Base-by-base conservation (phyloP, 2,888 invertebrate species). In the Drosophila setosimentum region DNA sequence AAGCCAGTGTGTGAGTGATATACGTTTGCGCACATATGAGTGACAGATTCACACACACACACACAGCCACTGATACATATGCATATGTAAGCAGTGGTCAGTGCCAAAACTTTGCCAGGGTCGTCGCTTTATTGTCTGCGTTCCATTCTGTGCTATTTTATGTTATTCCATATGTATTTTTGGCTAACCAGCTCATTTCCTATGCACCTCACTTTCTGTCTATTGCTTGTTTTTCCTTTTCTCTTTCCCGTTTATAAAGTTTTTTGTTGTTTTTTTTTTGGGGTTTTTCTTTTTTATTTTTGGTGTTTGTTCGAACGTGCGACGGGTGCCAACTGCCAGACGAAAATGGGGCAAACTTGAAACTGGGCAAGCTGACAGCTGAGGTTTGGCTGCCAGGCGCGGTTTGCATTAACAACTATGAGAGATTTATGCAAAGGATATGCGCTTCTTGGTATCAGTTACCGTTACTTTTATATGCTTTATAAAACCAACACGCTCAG, bases 361-460 rank as follows among this genome's bases (percentile, higher is more conserved):
- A 66, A 30, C 63, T 60, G 7, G 35, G 55, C 54, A n/a, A 50
- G 21, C 58, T 59, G 73, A 48, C 54, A 64, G 32, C 51, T 48
- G 45, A 32, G 40, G 42, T 55, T 82, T 29, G 40, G 40, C 16
- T 64, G 65, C 67, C 76, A 69, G 60, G 64, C 72, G 73, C 69
- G 76, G 76, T 63, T 86, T 83, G 82, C 82, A 83, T 89, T 89
- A 89, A 82, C 85, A 86, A 73, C 83, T 70, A 68, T 74, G 70
- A 67, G 75, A 77, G 88, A 88, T 87, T 88, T 83, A 89, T 85
- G 78, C 70, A 77, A 69, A 81, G 80, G 78, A 76, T 81, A 78
- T 76, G 87, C 82, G 78, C 65, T 80, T 57, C 78, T 78, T 78
- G 74, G 72, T 68, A 73, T 73, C 68, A 65, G 64, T 69, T 68